Conservation (phyloP, 2,888 invertebrate species). For the Rhagonycha fulva region DNA sequence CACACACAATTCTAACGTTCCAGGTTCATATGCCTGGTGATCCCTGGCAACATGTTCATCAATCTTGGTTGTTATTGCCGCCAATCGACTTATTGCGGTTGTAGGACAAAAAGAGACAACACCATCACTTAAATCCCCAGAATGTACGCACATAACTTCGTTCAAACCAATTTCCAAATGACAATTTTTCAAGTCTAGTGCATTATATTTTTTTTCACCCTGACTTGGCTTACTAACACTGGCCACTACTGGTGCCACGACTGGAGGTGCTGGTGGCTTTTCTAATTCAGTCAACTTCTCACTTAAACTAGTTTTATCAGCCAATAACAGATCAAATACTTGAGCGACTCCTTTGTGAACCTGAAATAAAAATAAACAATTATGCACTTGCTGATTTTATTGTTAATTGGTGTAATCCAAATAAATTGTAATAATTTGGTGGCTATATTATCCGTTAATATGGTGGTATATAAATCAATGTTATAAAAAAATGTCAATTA, state of each 20-base stretch:
- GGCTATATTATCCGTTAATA: too few relatives aligned
- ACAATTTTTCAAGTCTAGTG: slow-evolving; percentile 7
- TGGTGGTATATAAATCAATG: too few relatives aligned
- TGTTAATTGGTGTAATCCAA: too few relatives aligned
- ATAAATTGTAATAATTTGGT: too few relatives aligned
- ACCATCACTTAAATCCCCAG: slow-evolving; percentile 9
- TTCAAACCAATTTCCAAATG: slow-evolving; percentile 11
- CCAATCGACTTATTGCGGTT: background rate
- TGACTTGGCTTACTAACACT: background rate
- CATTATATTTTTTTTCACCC: background rate
- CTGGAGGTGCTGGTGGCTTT: background rate
- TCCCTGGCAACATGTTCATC: slow-evolving; percentile 21
- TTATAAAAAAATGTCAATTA: too few relatives aligned
- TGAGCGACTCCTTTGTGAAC: background rate
- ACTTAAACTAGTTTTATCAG: slow-evolving; percentile 4
- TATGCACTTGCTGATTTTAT: too few relatives aligned
- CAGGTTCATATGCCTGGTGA: slow-evolving; percentile 36
- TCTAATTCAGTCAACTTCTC: slow-evolving; percentile 4
- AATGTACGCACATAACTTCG: slow-evolving; percentile 11
- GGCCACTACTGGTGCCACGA: background rate
- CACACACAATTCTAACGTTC: slow-evolving; percentile 40
- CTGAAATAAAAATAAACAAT: background rate
- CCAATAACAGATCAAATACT: slow-evolving; percentile 6
- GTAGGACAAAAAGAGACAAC: slow-evolving; percentile 11
- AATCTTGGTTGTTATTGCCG: slow-evolving; percentile 4